Percentiles rank a stretch among this genome's conserved stretches.
phyloP scores from a whole-genome alignment of 2,797 vertebrate species.

The Semaprochilodus insignis region DNA sequence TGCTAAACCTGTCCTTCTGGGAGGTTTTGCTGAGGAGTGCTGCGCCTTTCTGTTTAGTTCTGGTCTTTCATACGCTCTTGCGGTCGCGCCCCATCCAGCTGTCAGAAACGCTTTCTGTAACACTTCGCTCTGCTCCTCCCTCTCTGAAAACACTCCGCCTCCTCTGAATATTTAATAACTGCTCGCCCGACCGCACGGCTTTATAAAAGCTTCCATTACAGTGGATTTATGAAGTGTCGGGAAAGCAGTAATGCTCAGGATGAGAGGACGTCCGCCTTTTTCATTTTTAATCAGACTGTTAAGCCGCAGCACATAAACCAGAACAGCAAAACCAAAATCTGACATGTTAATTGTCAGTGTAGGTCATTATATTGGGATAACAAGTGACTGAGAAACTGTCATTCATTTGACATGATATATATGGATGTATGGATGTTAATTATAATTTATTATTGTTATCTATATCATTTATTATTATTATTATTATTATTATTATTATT shows the following conservation, averaged over 20 bases:
- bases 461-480: too few species aligned
- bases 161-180: constrained; percentile 58
- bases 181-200: constrained; percentile 16
- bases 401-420: too few species aligned
- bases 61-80: background rate
- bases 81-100: background rate
- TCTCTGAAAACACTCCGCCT: background rate
- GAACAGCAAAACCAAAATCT: background rate
- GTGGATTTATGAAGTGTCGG: background rate
- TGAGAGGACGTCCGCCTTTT: background rate
- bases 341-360: too few species aligned
- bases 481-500: too few species aligned
- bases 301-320: background rate
- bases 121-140: too few species aligned
- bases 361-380: too few species aligned
- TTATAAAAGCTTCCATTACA: background rate
- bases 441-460: too few species aligned
- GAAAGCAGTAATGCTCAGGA: background rate
- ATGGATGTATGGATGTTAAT: too few species aligned
- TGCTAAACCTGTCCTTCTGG: too few species aligned
- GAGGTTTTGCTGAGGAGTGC: too few species aligned
- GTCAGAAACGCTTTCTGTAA: background rate
- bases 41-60: constrained; percentile 22
- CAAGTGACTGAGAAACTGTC: too few species aligned
- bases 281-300: background rate